phyloP scores from a whole-genome alignment of 1,140 invertebrate genomes.

The Drosophila jambulina region DNA sequence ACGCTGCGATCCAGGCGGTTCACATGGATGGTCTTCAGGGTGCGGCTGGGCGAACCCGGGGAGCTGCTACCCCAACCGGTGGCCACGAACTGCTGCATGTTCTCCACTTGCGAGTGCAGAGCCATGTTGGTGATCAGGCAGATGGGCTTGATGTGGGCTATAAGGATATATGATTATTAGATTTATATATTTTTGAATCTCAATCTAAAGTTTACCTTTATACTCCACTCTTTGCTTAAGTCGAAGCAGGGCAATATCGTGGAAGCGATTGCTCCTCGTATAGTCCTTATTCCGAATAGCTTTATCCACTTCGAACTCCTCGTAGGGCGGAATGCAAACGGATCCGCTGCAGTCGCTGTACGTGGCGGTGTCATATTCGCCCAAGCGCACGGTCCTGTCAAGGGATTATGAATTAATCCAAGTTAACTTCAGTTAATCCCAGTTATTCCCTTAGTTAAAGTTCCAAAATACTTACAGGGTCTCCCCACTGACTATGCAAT shows the following conservation, averaged over 20 bases:
- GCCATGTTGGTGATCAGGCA: slow-evolving; percentile 13
- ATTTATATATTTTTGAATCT: neutral
- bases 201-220: neutral
- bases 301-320: slow-evolving; percentile 2
- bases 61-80: slow-evolving; percentile 22
- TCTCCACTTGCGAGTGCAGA: neutral
- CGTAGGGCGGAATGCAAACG: slow-evolving; percentile 3
- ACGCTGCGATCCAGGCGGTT: neutral
- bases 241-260: slow-evolving; percentile 18
- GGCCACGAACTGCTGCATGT: neutral
- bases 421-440: neutral
- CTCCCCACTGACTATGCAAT: slow-evolving; percentile 4
- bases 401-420: no score
- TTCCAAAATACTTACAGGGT: neutral
- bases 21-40: slow-evolving; percentile 6
- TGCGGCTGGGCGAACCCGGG: neutral
- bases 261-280: neutral
- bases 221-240: neutral
- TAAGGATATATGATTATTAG: no score
- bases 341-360: slow-evolving; percentile 7
- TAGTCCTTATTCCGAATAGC: slow-evolving; percentile 12
- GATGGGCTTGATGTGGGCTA: slow-evolving; percentile 25
- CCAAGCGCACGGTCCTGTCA: slow-evolving; percentile 19
- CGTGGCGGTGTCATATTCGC: slow-evolving; percentile 3
- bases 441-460: no score